phyloP scores from a whole-genome alignment of 2,113 vertebrate genomes.

The Enhydra lutris region DNA sequence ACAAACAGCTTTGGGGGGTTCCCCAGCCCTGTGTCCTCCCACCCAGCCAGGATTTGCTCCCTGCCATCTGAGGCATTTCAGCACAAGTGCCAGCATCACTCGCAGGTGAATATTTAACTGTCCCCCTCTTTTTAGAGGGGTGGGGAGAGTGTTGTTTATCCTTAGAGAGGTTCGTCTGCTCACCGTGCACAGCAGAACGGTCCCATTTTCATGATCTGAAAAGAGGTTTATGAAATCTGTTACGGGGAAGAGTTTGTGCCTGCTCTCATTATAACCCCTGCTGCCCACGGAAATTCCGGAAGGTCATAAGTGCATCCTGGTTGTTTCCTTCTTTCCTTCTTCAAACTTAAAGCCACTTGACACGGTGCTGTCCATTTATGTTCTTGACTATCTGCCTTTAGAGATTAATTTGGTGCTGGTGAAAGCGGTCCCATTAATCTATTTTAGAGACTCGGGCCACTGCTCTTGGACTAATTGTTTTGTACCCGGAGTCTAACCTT shows the following conservation, averaged over 20 bases:
- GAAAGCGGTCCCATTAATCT: background rate
- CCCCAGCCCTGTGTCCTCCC: background rate
- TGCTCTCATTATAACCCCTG: background rate
- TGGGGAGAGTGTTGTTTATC: background rate
- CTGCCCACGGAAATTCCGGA: background rate
- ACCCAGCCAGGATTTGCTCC: too few relatives aligned
- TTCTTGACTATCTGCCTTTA: conserved; percentile 22
- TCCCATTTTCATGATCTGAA: background rate
- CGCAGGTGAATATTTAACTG: background rate
- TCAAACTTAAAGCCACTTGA: conserved; percentile 8
- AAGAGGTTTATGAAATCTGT: background rate
- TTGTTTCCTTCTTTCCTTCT: background rate
- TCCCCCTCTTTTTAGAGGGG: rapidly evolving
- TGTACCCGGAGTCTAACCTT: conserved; percentile 41
- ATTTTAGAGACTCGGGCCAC: background rate
- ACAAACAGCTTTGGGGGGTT: background rate
- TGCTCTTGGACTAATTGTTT: conserved; percentile 51
- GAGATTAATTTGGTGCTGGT: conserved; percentile 40
- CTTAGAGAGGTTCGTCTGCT: background rate
- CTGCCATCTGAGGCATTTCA: too few relatives aligned
- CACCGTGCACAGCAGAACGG: background rate
- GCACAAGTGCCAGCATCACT: background rate
- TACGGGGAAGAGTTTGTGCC: background rate
- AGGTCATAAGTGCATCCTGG: background rate
- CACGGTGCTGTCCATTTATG: background rate